Conservation (phyloP, 2,113 vertebrate species). For the Forbesichthys papilliferus region DNA sequence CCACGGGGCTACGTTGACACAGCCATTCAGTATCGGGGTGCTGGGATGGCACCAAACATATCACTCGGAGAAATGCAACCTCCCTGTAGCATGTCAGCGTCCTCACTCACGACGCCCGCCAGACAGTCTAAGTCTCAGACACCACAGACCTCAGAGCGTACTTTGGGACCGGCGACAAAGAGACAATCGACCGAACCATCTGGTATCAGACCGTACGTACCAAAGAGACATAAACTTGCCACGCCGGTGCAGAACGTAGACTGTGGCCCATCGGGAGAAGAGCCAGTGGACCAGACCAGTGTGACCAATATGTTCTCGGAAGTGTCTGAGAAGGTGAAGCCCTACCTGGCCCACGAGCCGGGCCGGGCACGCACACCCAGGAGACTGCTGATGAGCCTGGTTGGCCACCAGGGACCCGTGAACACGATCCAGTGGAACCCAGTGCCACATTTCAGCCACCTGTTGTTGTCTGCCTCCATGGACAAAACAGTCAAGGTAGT, state of each 20-base stretch:
- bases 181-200: conserved; percentile 36
- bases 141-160: conserved; percentile 2
- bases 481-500: conserved; percentile 93
- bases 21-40: neutral
- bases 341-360: conserved; percentile 75
- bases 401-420: conserved; percentile 83
- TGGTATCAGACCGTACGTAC: conserved; percentile 84
- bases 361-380: conserved; percentile 76
- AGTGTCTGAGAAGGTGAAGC: conserved; percentile 81
- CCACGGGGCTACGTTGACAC: neutral
- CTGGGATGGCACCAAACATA: neutral
- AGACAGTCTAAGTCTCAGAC: neutral
- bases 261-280: conserved; percentile 14
- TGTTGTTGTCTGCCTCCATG: conserved; percentile 94
- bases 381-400: conserved; percentile 76
- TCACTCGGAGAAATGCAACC: conserved; percentile 8
- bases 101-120: conserved; percentile 1
- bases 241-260: conserved; percentile 14
- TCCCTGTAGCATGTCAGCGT: conserved; percentile 10
- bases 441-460: conserved; percentile 80
- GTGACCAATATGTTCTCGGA: conserved; percentile 57
- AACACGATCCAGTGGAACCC: conserved; percentile 91
- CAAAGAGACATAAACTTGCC: conserved; percentile 82
- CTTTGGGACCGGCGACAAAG: conserved; percentile 38
- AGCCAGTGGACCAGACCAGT: conserved; percentile 30